phyloP scores from a whole-genome alignment of 2,113 vertebrate genomes.

The Burhinus oedicnemus region DNA sequence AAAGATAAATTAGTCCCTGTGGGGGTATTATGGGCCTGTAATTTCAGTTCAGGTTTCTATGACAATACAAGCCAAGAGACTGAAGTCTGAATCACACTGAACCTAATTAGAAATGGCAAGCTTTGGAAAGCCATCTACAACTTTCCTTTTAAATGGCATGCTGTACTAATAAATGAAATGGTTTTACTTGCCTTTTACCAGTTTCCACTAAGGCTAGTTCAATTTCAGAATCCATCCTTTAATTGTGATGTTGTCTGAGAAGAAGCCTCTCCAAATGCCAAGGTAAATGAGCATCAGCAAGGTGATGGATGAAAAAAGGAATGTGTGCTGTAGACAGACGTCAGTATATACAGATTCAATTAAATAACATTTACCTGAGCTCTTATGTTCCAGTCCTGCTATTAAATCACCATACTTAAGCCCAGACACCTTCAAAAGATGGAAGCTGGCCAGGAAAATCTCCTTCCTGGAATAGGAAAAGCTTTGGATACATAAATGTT shows the following conservation, averaged over 20 bases:
- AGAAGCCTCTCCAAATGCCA: conserved; percentile 53
- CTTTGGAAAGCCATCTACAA: conserved; percentile 65
- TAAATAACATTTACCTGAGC: neutral
- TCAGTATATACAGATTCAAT: neutral
- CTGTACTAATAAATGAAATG: conserved; percentile 60
- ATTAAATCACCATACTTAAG: neutral
- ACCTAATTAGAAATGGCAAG: conserved; percentile 66
- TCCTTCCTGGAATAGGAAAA: neutral
- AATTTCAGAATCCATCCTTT: conserved; percentile 64
- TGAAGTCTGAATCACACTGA: conserved; percentile 33
- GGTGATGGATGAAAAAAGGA: neutral
- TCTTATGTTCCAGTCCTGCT: neutral
- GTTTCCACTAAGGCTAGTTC: conserved; percentile 44
- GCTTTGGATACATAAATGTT: conserved; percentile 24
- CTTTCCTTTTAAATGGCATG: conserved; percentile 40
- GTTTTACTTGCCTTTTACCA: conserved; percentile 56
- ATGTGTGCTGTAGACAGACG: neutral
- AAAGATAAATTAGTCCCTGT: conserved; percentile 48
- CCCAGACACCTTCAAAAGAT: neutral
- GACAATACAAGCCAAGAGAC: conserved; percentile 26
- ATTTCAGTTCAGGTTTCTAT: conserved; percentile 40
- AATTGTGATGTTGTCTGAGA: conserved; percentile 65
- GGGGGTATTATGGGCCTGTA: conserved; percentile 21
- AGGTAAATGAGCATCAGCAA: conserved; percentile 24
- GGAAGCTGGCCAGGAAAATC: neutral